phyloP scores from a whole-genome alignment of 2,113 vertebrate genomes.

The Cepphus grylle region DNA sequence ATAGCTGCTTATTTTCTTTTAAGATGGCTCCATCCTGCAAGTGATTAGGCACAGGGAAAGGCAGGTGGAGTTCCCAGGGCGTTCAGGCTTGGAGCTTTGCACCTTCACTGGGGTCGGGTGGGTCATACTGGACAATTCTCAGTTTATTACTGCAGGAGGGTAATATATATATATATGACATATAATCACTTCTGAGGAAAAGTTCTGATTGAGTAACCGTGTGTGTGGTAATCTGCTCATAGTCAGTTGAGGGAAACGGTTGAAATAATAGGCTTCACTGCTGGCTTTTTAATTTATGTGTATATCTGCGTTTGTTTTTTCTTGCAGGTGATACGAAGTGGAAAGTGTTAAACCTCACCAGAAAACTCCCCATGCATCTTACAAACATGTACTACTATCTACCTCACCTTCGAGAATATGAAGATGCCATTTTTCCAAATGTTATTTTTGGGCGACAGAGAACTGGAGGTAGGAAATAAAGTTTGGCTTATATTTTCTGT shows the following conservation, averaged over 20 bases:
- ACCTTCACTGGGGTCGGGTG: fast-evolving
- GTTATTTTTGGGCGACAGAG: conserved; percentile 77
- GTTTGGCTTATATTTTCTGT: neutral
- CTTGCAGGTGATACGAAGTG: conserved; percentile 56
- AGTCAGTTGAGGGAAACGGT: neutral
- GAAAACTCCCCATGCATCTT: neutral
- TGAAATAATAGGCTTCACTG: neutral
- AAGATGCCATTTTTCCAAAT: conserved; percentile 72
- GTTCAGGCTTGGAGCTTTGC: neutral
- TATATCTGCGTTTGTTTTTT: neutral
- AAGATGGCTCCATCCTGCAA: neutral
- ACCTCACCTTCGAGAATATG: conserved; percentile 77
- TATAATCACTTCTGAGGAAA: neutral
- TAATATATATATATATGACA: neutral
- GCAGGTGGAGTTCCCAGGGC: neutral
- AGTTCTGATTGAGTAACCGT: neutral
- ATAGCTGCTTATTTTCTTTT: neutral
- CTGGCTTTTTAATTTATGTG: neutral
- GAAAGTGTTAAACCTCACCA: neutral
- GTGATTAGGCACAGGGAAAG: neutral
- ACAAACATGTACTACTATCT: conserved; percentile 75
- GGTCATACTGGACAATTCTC: neutral
- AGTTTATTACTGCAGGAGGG: neutral
- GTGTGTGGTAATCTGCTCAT: neutral
- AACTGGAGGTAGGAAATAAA: conserved; percentile 75